Evolutionary conservation across 2,113 vertebrate species (phyloP).

Genomic region (Ardeotis arabs): DNA sequence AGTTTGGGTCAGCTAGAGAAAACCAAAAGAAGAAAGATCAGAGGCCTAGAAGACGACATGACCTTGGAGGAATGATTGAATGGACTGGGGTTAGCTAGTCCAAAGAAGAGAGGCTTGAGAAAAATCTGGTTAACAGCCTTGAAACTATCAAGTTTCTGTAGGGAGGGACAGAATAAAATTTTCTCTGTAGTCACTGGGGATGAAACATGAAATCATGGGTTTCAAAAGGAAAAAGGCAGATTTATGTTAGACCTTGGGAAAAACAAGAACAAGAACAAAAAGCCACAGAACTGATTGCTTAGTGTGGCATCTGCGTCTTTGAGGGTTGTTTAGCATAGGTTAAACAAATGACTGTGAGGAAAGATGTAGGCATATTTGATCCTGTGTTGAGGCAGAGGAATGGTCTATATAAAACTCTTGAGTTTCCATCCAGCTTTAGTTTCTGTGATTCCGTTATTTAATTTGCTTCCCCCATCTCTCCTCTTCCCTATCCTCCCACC

Average conservation of each 20-base stretch:
- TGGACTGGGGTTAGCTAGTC: neutral
- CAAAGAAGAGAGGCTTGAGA: neutral
- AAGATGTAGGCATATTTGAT: neutral
- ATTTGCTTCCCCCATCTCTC: neutral
- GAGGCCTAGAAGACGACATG: neutral
- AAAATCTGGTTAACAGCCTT: neutral
- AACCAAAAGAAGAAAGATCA: neutral
- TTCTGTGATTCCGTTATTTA: constrained; percentile 2
- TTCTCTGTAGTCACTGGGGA: neutral
- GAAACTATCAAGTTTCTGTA: neutral
- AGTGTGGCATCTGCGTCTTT: neutral
- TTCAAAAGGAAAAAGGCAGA: neutral
- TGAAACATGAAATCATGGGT: neutral
- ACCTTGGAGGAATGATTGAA: neutral
- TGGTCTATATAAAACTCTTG: neutral
- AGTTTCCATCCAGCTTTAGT: neutral
- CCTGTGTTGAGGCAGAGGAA: neutral
- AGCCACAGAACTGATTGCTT: neutral
- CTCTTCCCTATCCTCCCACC: neutral
- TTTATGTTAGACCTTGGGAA: neutral
- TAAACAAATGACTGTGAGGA: neutral
- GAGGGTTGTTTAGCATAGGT: neutral
- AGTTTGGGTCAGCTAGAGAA: constrained; percentile 5
- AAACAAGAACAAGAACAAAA: neutral
- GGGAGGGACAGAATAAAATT: neutral